These are phyloP conservation scores for Cebidichthys violaceus DNA, from an alignment of 2,113 vertebrate species.

Conservation along the genomic window DNA sequence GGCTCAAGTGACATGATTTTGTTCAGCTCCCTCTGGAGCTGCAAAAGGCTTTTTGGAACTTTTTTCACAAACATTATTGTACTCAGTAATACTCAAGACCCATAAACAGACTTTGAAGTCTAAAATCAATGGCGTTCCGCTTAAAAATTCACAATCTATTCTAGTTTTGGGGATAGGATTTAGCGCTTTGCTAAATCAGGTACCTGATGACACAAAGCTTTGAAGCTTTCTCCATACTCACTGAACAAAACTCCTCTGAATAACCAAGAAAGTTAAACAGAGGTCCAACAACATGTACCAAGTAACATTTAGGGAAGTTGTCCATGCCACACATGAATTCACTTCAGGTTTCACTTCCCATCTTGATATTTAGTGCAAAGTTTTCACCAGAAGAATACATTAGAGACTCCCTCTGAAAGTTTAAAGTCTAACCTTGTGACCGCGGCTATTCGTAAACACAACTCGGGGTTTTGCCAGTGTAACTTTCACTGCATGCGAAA, in stretches of 20 bases:
- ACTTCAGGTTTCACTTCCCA: slow-evolving; percentile 51
- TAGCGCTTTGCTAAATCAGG: background rate
- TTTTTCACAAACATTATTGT: background rate
- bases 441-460: background rate
- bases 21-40: background rate
- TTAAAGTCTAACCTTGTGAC: background rate
- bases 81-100: background rate
- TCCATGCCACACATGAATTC: background rate
- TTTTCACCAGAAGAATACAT: background rate
- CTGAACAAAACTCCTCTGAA: background rate
- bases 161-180: background rate
- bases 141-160: background rate
- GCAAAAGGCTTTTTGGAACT: background rate
- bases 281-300: background rate
- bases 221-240: background rate
- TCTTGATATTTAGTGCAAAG: background rate
- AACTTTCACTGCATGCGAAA: slow-evolving; percentile 23
- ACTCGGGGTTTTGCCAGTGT: background rate
- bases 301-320: background rate
- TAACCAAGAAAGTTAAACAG: background rate
- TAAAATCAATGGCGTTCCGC: background rate
- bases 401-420: slow-evolving; percentile 24
- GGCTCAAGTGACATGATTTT: background rate
- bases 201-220: background rate
- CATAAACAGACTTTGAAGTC: background rate